phyloP scores from a whole-genome alignment of 2,113 vertebrate species.

The Oceanites oceanicus region DNA sequence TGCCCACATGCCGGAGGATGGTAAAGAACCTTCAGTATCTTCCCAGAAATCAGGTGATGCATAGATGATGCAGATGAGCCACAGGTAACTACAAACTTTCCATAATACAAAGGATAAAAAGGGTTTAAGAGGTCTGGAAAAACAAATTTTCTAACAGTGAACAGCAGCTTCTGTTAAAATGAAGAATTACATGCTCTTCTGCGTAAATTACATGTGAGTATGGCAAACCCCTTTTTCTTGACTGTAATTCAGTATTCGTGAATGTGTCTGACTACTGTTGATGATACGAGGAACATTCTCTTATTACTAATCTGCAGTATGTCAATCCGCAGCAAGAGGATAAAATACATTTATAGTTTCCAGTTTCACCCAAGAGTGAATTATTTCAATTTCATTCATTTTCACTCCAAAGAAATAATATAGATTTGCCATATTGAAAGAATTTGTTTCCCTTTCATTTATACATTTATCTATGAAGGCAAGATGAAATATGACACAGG shows the following conservation, averaged over 20 bases:
- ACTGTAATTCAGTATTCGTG: conserved; percentile 22
- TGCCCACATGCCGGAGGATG: fast-evolving
- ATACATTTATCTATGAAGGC: conserved; percentile 59
- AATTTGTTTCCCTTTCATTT: conserved; percentile 71
- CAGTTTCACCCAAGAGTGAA: conserved; percentile 66
- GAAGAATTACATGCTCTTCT: background rate
- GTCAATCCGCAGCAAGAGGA: conserved; percentile 53
- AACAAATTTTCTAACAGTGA: background rate
- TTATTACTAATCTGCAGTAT: conserved; percentile 44
- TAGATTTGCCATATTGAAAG: conserved; percentile 56
- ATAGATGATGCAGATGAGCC: background rate
- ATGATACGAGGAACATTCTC: conserved; percentile 31
- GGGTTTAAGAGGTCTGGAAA: background rate
- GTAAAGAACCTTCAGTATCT: background rate
- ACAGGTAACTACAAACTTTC: background rate
- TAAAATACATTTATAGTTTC: conserved; percentile 67
- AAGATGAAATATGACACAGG: conserved; percentile 48
- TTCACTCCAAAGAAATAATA: conserved; percentile 67
- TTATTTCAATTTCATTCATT: conserved; percentile 72
- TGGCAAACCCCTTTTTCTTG: background rate
- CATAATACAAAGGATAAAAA: background rate
- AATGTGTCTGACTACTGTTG: background rate
- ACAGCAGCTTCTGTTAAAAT: conserved; percentile 8
- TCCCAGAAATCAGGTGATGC: background rate
- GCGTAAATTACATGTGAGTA: conserved; percentile 38